Conservation (phyloP, 2,888 invertebrate species). For the Agrochola macilenta region DNA sequence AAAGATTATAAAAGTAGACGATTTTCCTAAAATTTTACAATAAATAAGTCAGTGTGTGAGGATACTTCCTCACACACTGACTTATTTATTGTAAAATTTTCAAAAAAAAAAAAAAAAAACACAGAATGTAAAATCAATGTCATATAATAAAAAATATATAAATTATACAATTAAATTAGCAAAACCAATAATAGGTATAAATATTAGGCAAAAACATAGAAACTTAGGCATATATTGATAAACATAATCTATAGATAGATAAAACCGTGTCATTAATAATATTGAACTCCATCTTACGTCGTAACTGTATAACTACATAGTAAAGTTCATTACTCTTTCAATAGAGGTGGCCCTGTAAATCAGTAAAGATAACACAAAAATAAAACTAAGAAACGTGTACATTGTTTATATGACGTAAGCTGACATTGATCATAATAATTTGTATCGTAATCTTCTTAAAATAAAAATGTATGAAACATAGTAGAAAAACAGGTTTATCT, state of each 20-base stretch:
- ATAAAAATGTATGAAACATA: background rate
- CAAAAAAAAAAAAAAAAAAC: too few species aligned
- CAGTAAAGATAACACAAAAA: conserved; percentile 1
- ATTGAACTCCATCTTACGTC: background rate
- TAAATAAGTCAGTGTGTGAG: too few species aligned
- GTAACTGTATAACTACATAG: background rate
- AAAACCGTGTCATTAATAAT: too few species aligned
- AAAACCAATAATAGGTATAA: background rate
- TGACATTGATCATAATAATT: background rate
- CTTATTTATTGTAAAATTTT: too few species aligned
- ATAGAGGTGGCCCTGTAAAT: conserved; percentile 16
- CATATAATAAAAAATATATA: too few species aligned
- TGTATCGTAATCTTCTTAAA: conserved; percentile 1
- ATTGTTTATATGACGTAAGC: conserved; percentile 9
- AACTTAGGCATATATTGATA: background rate
- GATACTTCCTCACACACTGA: too few species aligned
- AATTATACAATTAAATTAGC: too few species aligned
- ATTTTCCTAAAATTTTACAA: too few species aligned
- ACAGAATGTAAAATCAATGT: too few species aligned
- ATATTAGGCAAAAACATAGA: background rate
- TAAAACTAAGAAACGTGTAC: background rate
- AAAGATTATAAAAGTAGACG: too few species aligned
- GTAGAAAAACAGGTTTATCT: conserved; percentile 24
- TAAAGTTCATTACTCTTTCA: conserved; percentile 29
- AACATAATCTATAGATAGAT: background rate